Conservation (phyloP, 2,113 vertebrate genomes). For the human (Homo sapiens) region GRCh38 chr14:101012501-101013000, state of each 20-base stretch:
- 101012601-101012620: background rate
- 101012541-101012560: background rate
- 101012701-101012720: background rate
- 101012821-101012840: too few relatives aligned
- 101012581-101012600: background rate
- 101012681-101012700: background rate
- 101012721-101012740: background rate
- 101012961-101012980: too few relatives aligned
- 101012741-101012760: background rate
- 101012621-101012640: background rate
- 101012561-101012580: background rate
- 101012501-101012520: background rate
- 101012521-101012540: background rate
- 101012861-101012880: too few relatives aligned
- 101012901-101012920: too few relatives aligned
- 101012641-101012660: background rate
- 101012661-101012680: background rate
- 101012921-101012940: too few relatives aligned
- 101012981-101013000: too few relatives aligned
- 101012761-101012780: too few relatives aligned
- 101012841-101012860: too few relatives aligned
- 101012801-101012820: too few relatives aligned
- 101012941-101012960: too few relatives aligned
- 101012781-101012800: too few relatives aligned
- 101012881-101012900: too few relatives aligned